Evolutionary conservation across 2,888 invertebrate species (phyloP), one percentile per base, ranked within the genome.

Genomic region (Drosophila nr. fundita): DNA sequence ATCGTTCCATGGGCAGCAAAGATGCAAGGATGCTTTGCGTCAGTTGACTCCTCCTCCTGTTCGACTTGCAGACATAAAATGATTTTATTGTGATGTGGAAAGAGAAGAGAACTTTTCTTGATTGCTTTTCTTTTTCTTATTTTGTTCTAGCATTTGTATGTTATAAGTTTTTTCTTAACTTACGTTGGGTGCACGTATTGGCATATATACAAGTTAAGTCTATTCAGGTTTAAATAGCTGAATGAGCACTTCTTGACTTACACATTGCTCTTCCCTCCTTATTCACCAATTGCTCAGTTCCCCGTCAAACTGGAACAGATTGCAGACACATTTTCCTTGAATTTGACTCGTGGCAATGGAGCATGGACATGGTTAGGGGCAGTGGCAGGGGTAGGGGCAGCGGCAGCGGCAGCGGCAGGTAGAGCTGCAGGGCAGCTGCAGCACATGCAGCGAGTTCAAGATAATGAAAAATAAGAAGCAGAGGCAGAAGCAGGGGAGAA

Each of bases 291-390:
- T 27, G 27, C 38, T 49, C 53, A 53, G 36, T 52, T 52, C 30
- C 27, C 29, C 49, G n/a, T n/a, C 8, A 42, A 69, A 62, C 30
- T 78, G 79, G 78, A 59, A 75, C 75, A 78, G 61, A 68, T 68
- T 76, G 49, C 54, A 68, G 53, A 36, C 55, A 29, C 65, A 69
- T 62, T 77, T 68, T 45, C 48, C 11, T 42, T 38, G 58, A 62
- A 54, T 48, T 67, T 76, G 78, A 65, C 78, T 63, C 70, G 63
- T 78, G 77, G 78, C 70, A 57, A 70, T 76, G 64, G 54, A 49
- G 42, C 61, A 55, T 24, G n/a, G 48, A 52, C 27, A 4, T 36
- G 13, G 24, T 53, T 24, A 18, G 11, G 10, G 29, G 27, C 42
- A 48, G 45, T 0, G 18, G 50, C 34, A 27, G 27, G 10, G 29